Base-by-base conservation (phyloP, 1,140 invertebrate genomes). In the Teleopsis dalmanni region DNA sequence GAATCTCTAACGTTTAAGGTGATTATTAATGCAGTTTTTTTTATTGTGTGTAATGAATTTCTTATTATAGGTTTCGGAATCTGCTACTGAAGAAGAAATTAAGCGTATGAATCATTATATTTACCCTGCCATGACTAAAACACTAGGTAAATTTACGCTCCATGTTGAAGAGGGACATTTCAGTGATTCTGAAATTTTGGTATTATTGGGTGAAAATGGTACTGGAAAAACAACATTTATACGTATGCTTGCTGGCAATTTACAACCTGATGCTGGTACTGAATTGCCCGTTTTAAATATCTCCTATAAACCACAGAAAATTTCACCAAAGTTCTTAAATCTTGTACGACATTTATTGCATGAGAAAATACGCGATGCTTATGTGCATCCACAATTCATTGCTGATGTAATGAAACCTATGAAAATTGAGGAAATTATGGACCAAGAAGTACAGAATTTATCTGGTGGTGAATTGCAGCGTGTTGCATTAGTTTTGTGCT, bases 141-240 rank as follows among this genome's bases (percentile, higher is more conserved):
- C 80, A 3, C 88, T 91, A 78, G 91, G 90, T 41, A 79, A 81
- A 40, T 98, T 99, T 65, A 73, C 80, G 41, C 73, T 99, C 35
- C 74, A 73, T 4, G 88, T 99, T 9, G 78, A 86, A 48, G 75
- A 83, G 53, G 97, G 97, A 13, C 91, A 95, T 62, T 99, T 99
- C 70, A 98, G 95, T 19, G 97, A 99, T 75, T 99, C 97, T 4
- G 97, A 99, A 76, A 99, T 99, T 71, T 81, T 99, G 62, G 97
- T 99, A 13, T 76, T 99, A 65, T 77, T 99, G 41, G 97, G 97
- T 48, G 97, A 99, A 72, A 99, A 99, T 77, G 97, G 97, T 54
- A 99, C 97, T 37, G 97, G 97, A 36, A 99, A 99, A 75, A 99
- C 97, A 0, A 99, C 97, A 13, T 96, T 99, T 59, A 99, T 99